phyloP scores from a whole-genome alignment of 2,888 invertebrate genomes.

The Herminia tarsipennalis region DNA sequence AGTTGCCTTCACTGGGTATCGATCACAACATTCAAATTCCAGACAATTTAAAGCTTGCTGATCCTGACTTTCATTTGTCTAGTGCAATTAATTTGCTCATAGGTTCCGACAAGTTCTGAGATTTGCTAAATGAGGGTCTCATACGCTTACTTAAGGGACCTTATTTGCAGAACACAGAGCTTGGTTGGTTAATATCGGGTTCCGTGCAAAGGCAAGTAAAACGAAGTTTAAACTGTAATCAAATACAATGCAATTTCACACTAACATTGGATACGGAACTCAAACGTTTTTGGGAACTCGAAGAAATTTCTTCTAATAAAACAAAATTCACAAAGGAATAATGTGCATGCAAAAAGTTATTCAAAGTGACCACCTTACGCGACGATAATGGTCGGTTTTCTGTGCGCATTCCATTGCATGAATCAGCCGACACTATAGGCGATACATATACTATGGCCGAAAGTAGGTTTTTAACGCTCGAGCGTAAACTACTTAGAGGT shows the following conservation, averaged over 20 bases:
- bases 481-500: slow-evolving; percentile 12
- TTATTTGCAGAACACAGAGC: background rate
- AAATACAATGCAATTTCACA: slow-evolving; percentile 1
- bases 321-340: slow-evolving; percentile 5
- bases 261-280: background rate
- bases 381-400: slow-evolving; percentile 10
- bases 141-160: slow-evolving; percentile 3
- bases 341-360: slow-evolving; percentile 2
- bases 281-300: background rate
- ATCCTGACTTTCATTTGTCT: slow-evolving; percentile 3
- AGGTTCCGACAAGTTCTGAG: slow-evolving; percentile 4
- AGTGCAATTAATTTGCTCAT: slow-evolving; percentile 1
- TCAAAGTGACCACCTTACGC: slow-evolving; percentile 1
- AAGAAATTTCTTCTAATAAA: slow-evolving; percentile 1
- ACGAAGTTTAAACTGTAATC: too few species aligned
- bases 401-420: slow-evolving; percentile 20
- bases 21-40: slow-evolving; percentile 10
- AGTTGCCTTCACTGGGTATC: slow-evolving; percentile 5
- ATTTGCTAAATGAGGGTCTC: background rate
- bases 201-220: background rate
- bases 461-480: slow-evolving; percentile 15
- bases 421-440: slow-evolving; percentile 15
- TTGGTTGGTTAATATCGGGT: slow-evolving; percentile 3
- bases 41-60: slow-evolving; percentile 13
- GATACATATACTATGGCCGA: slow-evolving; percentile 11